phyloP scores from a whole-genome alignment of 2,113 vertebrate genomes.

The Potamarius usumacintae region DNA sequence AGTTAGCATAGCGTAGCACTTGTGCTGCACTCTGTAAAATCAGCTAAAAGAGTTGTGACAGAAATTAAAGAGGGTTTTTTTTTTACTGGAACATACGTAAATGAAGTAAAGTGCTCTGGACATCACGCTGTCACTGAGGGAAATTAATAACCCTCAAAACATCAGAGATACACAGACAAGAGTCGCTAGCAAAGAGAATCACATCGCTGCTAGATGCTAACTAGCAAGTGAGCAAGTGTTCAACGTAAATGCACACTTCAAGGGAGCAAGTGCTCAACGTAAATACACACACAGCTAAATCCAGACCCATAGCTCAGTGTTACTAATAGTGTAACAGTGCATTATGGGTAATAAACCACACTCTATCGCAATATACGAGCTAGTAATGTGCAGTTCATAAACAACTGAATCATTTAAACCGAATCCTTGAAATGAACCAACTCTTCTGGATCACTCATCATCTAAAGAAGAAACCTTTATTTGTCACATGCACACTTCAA shows the following conservation, averaged over 20 bases:
- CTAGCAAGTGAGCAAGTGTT: neutral
- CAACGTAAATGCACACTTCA: no score
- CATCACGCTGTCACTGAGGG: neutral
- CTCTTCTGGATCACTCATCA: neutral
- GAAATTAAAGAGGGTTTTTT: neutral
- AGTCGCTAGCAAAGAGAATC: neutral
- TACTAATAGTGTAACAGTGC: neutral
- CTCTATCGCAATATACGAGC: neutral
- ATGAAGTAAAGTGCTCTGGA: neutral
- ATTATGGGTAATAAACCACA: neutral
- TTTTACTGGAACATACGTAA: neutral
- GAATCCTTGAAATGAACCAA: neutral
- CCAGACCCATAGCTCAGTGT: neutral
- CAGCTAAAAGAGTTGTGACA: slow-evolving; percentile 1
- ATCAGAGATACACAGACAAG: neutral
- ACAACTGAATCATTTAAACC: neutral
- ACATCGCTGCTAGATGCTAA: neutral
- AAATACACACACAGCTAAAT: neutral
- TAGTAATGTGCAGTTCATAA: neutral
- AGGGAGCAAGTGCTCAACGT: no score
- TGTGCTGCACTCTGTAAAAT: slow-evolving; percentile 12
- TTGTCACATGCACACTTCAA: no score
- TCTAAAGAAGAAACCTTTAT: no score
- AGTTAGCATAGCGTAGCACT: slow-evolving; percentile 10
- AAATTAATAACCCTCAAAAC: neutral